phyloP scores from a whole-genome alignment of 2,888 invertebrate species.

The Adela reaumurella region DNA sequence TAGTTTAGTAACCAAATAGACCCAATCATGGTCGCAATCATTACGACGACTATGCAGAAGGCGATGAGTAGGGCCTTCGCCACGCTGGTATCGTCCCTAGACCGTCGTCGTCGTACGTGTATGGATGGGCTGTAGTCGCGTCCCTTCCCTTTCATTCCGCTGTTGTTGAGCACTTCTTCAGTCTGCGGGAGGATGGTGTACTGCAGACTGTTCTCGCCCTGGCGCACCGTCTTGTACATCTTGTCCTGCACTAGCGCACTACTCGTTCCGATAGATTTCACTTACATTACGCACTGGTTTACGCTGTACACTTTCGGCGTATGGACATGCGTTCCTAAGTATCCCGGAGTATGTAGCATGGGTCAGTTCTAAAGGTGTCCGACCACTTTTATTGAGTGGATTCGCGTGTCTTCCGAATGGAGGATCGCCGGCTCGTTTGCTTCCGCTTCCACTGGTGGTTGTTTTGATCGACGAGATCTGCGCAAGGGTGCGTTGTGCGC shows the following conservation, averaged over 20 bases:
- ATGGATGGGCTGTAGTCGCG: slow-evolving; percentile 49
- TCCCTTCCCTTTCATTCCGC: slow-evolving; percentile 54
- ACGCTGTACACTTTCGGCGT: neutral
- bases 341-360: too few relatives aligned
- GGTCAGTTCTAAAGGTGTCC: too few relatives aligned
- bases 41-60: too few relatives aligned
- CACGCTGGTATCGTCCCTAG: slow-evolving; percentile 28
- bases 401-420: neutral
- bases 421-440: neutral
- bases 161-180: slow-evolving; percentile 61
- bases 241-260: slow-evolving; percentile 12
- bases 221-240: slow-evolving; percentile 74
- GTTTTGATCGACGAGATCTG: neutral
- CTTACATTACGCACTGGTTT: neutral
- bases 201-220: slow-evolving; percentile 71
- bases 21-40: neutral
- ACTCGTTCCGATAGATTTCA: neutral
- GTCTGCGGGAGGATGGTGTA: slow-evolving; percentile 72
- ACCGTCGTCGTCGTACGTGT: slow-evolving; percentile 34
- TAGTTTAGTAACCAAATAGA: too few relatives aligned
- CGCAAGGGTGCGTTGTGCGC: slow-evolving; percentile 19
- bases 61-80: slow-evolving; percentile 36
- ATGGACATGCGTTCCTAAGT: too few relatives aligned
- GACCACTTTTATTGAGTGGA: too few relatives aligned
- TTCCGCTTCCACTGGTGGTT: neutral